Evolutionary conservation across 1,140 invertebrate genomes (phyloP).

Genomic region (Nautilus pompilius): DNA sequence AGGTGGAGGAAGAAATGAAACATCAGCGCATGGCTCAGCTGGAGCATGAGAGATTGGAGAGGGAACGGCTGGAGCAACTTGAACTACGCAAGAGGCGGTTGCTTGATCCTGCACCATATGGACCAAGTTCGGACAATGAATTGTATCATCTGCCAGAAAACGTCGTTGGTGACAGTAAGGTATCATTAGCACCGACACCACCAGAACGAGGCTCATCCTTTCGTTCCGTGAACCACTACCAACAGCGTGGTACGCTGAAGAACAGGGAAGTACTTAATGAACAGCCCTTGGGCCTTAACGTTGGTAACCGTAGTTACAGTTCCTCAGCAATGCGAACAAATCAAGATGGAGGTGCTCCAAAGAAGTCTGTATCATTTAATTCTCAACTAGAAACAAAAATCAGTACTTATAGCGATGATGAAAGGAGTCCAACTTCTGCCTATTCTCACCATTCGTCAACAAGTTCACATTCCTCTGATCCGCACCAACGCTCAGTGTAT

Average conservation of each 20-base stretch:
- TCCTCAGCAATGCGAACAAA: constrained; percentile 13
- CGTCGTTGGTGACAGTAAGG: no score
- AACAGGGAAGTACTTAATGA: no score
- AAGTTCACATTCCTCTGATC: constrained; percentile 7
- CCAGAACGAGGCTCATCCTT: constrained; percentile 41
- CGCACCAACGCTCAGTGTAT: constrained; percentile 16
- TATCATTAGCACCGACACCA: constrained; percentile 31
- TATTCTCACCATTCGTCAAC: constrained; percentile 5
- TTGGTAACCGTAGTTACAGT: background rate
- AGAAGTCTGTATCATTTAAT: constrained; percentile 54
- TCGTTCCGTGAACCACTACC: constrained; percentile 8
- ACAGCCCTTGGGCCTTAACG: no score
- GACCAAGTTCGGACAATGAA: no score
- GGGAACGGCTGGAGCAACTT: no score
- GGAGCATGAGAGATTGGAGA: no score
- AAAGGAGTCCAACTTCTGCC: constrained; percentile 8
- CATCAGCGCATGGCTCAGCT: no score
- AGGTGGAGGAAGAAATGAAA: no score
- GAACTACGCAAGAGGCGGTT: no score
- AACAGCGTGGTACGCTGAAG: background rate
- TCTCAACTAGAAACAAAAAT: constrained; percentile 39
- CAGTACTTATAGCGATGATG: constrained; percentile 23
- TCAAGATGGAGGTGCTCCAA: constrained; percentile 20
- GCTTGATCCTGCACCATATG: no score
- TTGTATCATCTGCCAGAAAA: no score